Percentiles rank a stretch among this genome's conserved stretches.
These are phyloP conservation scores for Sorex araneus DNA, from an alignment of 2,113 vertebrate genomes.

Conservation along the genomic window DNA sequence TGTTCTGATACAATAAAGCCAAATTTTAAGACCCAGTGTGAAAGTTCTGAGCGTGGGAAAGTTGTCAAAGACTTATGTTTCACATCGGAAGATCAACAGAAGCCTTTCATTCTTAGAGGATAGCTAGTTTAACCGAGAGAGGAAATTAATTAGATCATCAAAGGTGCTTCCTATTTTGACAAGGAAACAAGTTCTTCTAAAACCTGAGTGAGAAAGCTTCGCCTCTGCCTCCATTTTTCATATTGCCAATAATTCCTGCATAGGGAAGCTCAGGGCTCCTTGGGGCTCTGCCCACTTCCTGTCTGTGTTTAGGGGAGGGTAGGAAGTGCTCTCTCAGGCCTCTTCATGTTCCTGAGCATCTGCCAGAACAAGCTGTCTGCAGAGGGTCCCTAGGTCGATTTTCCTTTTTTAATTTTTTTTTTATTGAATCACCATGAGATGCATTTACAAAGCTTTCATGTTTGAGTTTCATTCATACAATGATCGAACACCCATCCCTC, in stretches of 20 bases:
- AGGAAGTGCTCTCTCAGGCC: no score
- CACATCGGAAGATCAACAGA: not conserved
- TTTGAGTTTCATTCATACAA: no score
- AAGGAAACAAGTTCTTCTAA: slow-evolving; percentile 3
- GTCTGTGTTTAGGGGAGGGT: no score
- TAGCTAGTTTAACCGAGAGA: slow-evolving; percentile 4
- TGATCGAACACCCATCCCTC: no score
- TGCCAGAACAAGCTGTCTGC: no score
- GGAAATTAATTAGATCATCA: not conserved
- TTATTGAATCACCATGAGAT: no score
- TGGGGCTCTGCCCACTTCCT: no score
- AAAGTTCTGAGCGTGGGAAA: not conserved
- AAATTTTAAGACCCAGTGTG: not conserved
- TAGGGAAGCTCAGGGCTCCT: no score
- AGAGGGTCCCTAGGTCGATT: not conserved
- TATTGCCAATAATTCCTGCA: no score
- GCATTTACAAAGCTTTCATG: no score
- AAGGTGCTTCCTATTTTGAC: slow-evolving; percentile 15
- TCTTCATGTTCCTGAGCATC: no score
- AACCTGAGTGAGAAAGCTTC: not conserved
- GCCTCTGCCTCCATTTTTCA: not conserved
- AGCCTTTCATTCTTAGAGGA: not conserved
- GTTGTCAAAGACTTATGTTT: not conserved
- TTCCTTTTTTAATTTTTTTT: no score
- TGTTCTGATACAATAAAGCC: slow-evolving; percentile 17